A percentile compares a stretch with the other conserved stretches of the same genome.
These are phyloP conservation scores for Passerculus sandwichensis DNA, from an alignment of 2,797 vertebrate genomes.

Conservation along the genomic window DNA sequence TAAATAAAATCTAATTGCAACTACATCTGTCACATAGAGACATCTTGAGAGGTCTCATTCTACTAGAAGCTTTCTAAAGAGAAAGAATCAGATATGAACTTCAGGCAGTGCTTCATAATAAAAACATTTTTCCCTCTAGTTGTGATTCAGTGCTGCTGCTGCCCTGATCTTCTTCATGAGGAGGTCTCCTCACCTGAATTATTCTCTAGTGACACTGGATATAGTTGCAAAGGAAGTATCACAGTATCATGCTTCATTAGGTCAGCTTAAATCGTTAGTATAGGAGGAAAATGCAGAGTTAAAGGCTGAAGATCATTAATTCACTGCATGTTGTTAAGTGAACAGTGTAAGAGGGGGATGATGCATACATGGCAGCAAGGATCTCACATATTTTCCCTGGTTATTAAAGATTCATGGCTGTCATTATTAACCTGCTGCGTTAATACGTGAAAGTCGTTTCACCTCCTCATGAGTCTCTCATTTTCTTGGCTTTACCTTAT, in stretches of 20 bases:
- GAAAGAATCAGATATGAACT: background rate
- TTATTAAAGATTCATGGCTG: conserved; percentile 10
- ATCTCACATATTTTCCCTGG: background rate
- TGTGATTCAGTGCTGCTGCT: background rate
- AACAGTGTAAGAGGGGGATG: background rate
- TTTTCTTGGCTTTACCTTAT: background rate
- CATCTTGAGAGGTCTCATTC: background rate
- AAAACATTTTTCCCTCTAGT: background rate
- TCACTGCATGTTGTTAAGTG: background rate
- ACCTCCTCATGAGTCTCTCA: background rate
- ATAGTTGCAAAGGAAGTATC: background rate
- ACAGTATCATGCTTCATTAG: background rate
- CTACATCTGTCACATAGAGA: background rate
- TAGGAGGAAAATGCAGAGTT: background rate
- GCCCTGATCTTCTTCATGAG: background rate
- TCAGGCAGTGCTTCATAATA: background rate
- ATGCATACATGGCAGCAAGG: background rate
- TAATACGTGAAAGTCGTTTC: background rate
- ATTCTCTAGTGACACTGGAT: background rate
- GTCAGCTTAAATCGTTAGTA: background rate
- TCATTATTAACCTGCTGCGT: background rate
- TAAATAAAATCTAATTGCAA: background rate
- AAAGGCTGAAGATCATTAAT: background rate
- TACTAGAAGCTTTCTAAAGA: background rate
- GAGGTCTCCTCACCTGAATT: background rate